Percentiles rank a stretch among this genome's conserved stretches.
Conservation (phyloP, 2,888 invertebrate species). For the Tortricodes alternella region DNA sequence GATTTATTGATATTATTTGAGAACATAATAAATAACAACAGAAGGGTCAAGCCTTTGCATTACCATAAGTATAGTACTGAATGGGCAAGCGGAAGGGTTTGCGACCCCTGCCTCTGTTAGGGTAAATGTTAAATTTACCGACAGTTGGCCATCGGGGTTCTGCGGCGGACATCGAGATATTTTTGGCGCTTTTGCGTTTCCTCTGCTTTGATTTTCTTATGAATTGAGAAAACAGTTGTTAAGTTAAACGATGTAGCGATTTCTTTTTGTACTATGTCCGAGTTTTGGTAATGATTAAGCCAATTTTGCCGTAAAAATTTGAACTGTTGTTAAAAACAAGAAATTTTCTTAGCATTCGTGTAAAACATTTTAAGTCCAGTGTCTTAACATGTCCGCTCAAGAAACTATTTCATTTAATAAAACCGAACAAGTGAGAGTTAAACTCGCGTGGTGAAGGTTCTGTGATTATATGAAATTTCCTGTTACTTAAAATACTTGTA, state of each 20-base stretch:
- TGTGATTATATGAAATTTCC: too few species aligned
- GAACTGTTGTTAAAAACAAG: too few species aligned
- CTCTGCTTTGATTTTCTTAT: constrained; percentile 72
- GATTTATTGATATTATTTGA: constrained; percentile 70
- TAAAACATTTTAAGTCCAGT: too few species aligned
- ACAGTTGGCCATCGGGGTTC: constrained; percentile 65
- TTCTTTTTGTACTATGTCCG: too few species aligned
- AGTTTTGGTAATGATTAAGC: too few species aligned
- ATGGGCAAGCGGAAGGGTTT: constrained; percentile 64
- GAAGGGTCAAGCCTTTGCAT: constrained; percentile 67
- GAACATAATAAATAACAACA: constrained; percentile 67
- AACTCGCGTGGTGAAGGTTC: too few species aligned
- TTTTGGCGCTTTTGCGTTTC: constrained; percentile 72
- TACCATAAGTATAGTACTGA: constrained; percentile 65
- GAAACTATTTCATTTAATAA: too few species aligned
- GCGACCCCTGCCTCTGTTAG: constrained; percentile 2
- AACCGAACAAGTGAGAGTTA: too few species aligned
- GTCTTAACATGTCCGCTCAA: too few species aligned
- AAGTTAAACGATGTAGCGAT: constrained; percentile 36
- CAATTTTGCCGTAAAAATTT: too few species aligned
- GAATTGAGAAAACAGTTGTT: constrained; percentile 54
- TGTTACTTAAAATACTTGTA: too few species aligned
- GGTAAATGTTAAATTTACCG: constrained; percentile 66
- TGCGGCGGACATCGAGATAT: constrained; percentile 73
- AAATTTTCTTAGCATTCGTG: too few species aligned